Evolutionary conservation across 2,888 invertebrate genomes (phyloP), one percentile per base, ranked within the genome.

Genomic region (Campoletis raptor): DNA sequence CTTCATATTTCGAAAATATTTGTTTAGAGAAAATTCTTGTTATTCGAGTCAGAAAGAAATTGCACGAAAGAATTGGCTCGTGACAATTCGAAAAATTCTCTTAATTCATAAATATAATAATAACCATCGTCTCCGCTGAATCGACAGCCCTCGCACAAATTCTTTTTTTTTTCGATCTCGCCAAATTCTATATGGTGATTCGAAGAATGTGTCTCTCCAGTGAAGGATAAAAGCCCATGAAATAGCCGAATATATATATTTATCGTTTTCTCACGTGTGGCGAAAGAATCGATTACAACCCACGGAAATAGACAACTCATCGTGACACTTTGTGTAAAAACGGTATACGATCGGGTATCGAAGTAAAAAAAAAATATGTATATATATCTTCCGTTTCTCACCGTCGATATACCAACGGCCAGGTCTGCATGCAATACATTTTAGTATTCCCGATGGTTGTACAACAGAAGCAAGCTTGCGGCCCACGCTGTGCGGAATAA

Each of bases 221-320:
- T 21, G 54, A 54, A 21, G 79, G 74, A 73, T 81, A 73, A 81
- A 81, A 66, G 83, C 80, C 24, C 36, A 67, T 77, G 67, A 54
- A 21, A 83, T 61, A 64, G 61, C 40, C 54, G 67, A 54, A 69
- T 72, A 70, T 48, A 70, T 48, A 76, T 77, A 72, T 78, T 52
- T 36, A 70, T 69, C 45, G 61, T 54, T 64, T 73, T 57, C 42
- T 67, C 73, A 61, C 80, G 70, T 73, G 73, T 42, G 48, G 83
- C 70, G 48, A 61, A 78, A 83, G 48, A 80, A 83, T 86, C 86
- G 86, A 86, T 86, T 83, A 81, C 83, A 80, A 83, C 83, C 86
- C 81, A 83, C 86, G 77, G 52, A 73, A 67, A 10, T 45, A 64
- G 76, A 48, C 30, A 66, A 30, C 12, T 45, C 54, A 15, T 54